Percentiles rank a stretch among this genome's conserved stretches.
Conservation (phyloP, 2,888 invertebrate species). For the Muscina levida region DNA sequence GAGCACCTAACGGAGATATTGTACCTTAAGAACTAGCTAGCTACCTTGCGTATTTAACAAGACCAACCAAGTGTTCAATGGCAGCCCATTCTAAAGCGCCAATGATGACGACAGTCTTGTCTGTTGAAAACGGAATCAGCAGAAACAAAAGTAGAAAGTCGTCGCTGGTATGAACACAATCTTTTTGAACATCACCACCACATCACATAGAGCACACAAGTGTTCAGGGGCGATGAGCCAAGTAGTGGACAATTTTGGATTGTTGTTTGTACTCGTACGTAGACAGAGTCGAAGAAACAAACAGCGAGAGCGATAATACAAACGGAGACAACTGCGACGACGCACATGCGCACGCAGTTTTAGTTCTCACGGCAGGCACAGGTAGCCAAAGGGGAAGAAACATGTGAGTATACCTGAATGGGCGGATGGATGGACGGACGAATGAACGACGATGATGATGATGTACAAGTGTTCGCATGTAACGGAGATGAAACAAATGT, state of each 20-base stretch:
- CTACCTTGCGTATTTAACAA: too few relatives aligned
- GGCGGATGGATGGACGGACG: background rate
- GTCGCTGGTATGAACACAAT: too few relatives aligned
- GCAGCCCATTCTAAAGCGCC: background rate
- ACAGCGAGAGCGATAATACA: too few relatives aligned
- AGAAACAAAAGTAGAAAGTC: constrained; percentile 50
- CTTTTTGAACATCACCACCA: too few relatives aligned
- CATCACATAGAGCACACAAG: constrained; percentile 12
- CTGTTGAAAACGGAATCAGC: constrained; percentile 14
- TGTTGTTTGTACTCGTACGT: constrained; percentile 51
- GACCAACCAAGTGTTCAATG: too few relatives aligned
- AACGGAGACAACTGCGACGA: constrained; percentile 15
- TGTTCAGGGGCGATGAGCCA: constrained; percentile 19
- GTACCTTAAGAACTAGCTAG: too few relatives aligned
- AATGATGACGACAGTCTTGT: constrained; percentile 39
- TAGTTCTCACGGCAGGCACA: constrained; percentile 28
- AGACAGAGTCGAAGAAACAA: background rate
- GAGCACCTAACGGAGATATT: background rate
- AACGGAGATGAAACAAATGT: constrained; percentile 31
- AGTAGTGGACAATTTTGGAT: constrained; percentile 61
- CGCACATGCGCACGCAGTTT: constrained; percentile 2
- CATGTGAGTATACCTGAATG: constrained; percentile 44
- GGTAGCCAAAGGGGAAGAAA: constrained; percentile 30
- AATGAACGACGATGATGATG: background rate
- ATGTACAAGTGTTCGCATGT: background rate